Base-by-base conservation (phyloP, 2,113 vertebrate genomes). In the Corvus hawaiiensis region DNA sequence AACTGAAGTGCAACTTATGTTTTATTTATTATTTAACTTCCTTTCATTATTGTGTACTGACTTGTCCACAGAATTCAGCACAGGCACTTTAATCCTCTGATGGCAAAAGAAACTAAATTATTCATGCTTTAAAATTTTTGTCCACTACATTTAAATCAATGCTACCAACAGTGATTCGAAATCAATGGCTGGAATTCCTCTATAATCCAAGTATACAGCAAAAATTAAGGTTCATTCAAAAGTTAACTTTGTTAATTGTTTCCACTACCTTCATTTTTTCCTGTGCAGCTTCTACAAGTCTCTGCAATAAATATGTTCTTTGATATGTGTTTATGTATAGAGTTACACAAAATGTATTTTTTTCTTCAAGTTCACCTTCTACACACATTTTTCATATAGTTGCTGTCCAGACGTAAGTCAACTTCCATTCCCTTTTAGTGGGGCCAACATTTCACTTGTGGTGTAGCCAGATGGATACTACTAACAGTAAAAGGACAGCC, bases 1-100 rank as follows among this genome's bases (percentile, higher is more conserved):
- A 94, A 78, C 87, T 83, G 9, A 86, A 94, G 86, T 90, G 81
- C 78, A 91, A 83, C 32, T 95, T 94, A 94, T 93, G 52, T 91
- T 96, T 97, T 96, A 97, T 96, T 96, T 85, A 96, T 94, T 94
- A 94, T 96, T 96, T 95, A 96, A 96, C 88, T 93, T 95, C 69
- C 62, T 90, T 96, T 93, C 49, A 92, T 92, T 82, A 92, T 61
- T 95, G 79, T 89, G 80, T 95, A 91, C 75, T 84, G 93, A 84
- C 92, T 92, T 93, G 75, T 95, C 95, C 81, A 94, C 68, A 84
- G 79, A 94, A 94, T 83, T 61, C 63, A 94, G 88, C 41, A 94
- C 80, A 83, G 87, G 74, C 89, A 89, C 76, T 95, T 92, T 63
- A 96, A 96, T 96, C 64, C 89, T 89, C 68, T 79, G 72, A 92